Base-by-base conservation (phyloP, 2,888 invertebrate species). In the Agelastica alni region DNA sequence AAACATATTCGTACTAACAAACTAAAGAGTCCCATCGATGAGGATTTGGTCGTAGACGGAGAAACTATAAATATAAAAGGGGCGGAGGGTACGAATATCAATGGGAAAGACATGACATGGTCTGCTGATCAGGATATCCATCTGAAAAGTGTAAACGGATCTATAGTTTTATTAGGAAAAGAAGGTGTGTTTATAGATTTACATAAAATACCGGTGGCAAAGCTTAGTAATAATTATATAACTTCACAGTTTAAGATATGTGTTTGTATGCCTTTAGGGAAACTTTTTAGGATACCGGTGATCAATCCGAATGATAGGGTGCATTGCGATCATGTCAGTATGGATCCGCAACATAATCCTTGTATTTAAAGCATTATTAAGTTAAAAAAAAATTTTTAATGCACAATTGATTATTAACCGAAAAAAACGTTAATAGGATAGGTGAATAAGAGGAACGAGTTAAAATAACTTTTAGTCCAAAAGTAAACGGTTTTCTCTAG, bases 201-300 rank as follows among this genome's bases (percentile, higher is more conserved):
- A 0, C 82, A 86, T 34, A 85, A 84, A 59, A 78, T 92, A 10
- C 91, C 91, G 0, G 82, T 88, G 39, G 88, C 85, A 5, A 78
- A 80, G 2, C 76, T 81, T 13, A 70, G 72, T 16, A 72, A 68
- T 9, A 72, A 69, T 26, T 66, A 65, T 36, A 51, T 73, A 3
- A 74, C 77, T 53, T 76, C 84, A 0, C 92, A 93, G 71, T 94
- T 87, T 67, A 93, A 94, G 73, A 83, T 95, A 1, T 95, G 94
- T 65, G 87, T 93, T 1, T 94, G 94, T 69, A 92, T 93, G 90
- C 93, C 93, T 0, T 86, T 88, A 60, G 94, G 93, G 0, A 89
- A 88, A 65, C 72, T 95, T 44, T 94, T 93, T 70, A 81, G 87
- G 56, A 84, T 94, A 3, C 87, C 89, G 0, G 85, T 90, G 0